These are phyloP conservation scores for Arothron firmamentum DNA, from an alignment of 2,113 vertebrate species.

Conservation along the genomic window DNA sequence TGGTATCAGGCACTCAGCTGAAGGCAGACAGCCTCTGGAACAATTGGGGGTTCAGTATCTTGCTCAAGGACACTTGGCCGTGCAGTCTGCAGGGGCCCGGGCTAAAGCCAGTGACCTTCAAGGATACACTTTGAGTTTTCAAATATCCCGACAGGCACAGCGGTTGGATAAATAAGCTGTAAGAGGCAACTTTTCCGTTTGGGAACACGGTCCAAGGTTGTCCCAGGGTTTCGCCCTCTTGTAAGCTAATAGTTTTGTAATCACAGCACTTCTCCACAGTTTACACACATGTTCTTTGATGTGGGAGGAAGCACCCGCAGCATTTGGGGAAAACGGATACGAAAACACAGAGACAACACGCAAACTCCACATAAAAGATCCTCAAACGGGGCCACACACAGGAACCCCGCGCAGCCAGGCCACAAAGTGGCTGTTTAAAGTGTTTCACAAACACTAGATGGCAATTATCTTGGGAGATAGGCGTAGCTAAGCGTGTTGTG, in stretches of 20 bases:
- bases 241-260: neutral
- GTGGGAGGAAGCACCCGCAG: conserved; percentile 23
- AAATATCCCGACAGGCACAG: neutral
- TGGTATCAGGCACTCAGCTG: too few relatives aligned
- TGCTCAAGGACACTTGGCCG: too few relatives aligned
- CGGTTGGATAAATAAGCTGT: neutral
- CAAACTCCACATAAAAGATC: conserved; percentile 6
- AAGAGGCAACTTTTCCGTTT: neutral
- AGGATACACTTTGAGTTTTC: too few relatives aligned
- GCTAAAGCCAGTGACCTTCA: too few relatives aligned
- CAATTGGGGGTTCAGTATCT: too few relatives aligned
- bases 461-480: neutral
- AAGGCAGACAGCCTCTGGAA: too few relatives aligned
- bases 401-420: conserved; percentile 8
- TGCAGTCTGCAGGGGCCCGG: too few relatives aligned
- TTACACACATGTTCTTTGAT: conserved; percentile 14
- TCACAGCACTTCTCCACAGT: neutral
- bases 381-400: neutral
- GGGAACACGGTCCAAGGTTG: neutral
- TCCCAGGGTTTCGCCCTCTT: neutral
- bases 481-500: too few relatives aligned
- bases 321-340: neutral
- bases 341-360: neutral
- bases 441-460: too few relatives aligned
- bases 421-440: neutral